A percentile compares a stretch with the other conserved stretches of the same genome.
These are phyloP conservation scores for Xylophagus ater DNA, from an alignment of 2,888 invertebrate species.

Conservation along the genomic window DNA sequence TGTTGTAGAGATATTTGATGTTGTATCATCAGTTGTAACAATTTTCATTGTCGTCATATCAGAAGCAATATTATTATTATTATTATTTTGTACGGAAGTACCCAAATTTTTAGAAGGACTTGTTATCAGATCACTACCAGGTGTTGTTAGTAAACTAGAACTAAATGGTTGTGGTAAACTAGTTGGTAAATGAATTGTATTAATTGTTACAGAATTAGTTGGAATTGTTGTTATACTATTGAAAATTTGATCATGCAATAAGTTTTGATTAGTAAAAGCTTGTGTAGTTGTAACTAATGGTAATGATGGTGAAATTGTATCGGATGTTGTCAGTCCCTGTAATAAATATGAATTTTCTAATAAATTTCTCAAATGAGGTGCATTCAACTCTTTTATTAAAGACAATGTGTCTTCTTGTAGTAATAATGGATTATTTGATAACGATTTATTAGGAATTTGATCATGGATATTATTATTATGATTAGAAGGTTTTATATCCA, in stretches of 20 bases:
- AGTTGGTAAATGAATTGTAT: conserved; percentile 20
- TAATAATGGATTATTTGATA: too few species aligned
- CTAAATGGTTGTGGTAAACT: conserved; percentile 20
- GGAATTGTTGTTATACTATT: conserved; percentile 8
- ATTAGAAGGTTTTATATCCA: too few species aligned
- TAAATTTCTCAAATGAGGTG: too few species aligned
- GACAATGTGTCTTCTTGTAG: too few species aligned
- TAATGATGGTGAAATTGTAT: too few species aligned
- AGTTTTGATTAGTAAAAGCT: too few species aligned
- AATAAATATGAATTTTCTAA: too few species aligned
- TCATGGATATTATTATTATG: too few species aligned
- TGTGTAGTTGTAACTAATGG: too few species aligned
- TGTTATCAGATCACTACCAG: conserved; percentile 22
- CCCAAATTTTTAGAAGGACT: conserved; percentile 21
- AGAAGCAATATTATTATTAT: neutral
- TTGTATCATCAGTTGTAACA: neutral
- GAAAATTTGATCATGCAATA: neutral
- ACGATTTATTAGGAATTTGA: neutral
- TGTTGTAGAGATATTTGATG: neutral
- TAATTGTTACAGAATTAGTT: conserved; percentile 11
- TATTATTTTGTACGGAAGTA: conserved; percentile 23
- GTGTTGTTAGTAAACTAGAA: conserved; percentile 20
- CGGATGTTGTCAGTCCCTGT: too few species aligned
- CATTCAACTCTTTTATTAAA: too few species aligned
- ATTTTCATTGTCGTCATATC: neutral